phyloP scores from a whole-genome alignment of 2,888 invertebrate genomes.

The Dicyrtoma fusca region DNA sequence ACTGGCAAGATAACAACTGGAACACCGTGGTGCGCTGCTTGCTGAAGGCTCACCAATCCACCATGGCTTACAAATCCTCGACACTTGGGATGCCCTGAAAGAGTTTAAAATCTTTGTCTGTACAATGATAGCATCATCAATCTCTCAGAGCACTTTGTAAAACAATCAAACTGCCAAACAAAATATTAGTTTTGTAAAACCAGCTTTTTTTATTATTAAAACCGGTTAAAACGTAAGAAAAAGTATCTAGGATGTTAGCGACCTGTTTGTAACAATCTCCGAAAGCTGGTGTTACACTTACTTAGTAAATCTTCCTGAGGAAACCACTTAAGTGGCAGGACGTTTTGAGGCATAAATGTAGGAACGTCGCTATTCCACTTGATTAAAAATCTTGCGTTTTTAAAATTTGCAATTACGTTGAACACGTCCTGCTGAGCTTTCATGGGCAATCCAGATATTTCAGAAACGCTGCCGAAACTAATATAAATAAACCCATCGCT shows the following conservation, averaged over 20 bases:
- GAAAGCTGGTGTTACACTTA: too few species aligned
- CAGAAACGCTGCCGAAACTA: neutral
- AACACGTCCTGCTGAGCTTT: neutral
- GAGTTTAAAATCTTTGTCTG: too few species aligned
- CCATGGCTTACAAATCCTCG: neutral
- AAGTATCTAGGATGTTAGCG: too few species aligned
- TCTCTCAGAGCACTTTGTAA: too few species aligned
- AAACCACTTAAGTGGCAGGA: neutral
- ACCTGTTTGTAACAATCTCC: too few species aligned
- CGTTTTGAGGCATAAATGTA: neutral
- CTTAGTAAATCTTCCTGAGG: neutral
- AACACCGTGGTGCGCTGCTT: neutral
- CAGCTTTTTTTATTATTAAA: too few species aligned
- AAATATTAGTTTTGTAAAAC: too few species aligned
- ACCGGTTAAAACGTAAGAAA: too few species aligned
- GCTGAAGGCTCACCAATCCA: neutral
- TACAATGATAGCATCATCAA: too few species aligned
- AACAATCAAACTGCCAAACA: neutral
- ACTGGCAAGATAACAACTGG: neutral
- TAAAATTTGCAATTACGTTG: neutral
- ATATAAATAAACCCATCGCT: neutral
- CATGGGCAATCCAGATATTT: neutral
- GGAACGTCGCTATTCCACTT: neutral
- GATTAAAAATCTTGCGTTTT: neutral
- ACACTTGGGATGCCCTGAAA: neutral